phyloP scores from a whole-genome alignment of 2,888 invertebrate genomes.

The Morpho achilles region DNA sequence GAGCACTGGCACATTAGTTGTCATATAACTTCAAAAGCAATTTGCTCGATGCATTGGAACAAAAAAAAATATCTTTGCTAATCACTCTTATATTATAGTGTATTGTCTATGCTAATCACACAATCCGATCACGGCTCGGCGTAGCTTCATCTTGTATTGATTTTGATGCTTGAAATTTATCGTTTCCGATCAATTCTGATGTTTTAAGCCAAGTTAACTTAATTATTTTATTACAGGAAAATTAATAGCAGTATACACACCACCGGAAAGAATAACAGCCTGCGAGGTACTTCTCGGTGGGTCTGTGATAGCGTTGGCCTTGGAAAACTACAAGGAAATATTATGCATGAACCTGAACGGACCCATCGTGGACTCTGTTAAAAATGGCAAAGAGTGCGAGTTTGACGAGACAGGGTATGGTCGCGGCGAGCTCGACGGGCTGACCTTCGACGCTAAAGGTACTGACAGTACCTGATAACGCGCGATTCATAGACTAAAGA shows the following conservation, averaged over 20 bases:
- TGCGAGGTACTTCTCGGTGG: constrained; percentile 89
- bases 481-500: constrained; percentile 11
- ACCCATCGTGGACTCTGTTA: constrained; percentile 54
- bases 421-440: constrained; percentile 47
- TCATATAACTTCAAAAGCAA: too few species aligned
- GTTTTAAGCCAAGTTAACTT: neutral
- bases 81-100: too few species aligned
- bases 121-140: too few species aligned
- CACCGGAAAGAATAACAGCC: constrained; percentile 85
- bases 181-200: neutral
- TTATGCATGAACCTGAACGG: constrained; percentile 81
- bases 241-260: constrained; percentile 88
- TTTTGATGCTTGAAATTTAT: neutral
- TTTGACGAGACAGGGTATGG: constrained; percentile 76
- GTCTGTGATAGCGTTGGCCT: constrained; percentile 82
- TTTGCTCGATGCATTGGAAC: too few species aligned
- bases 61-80: too few species aligned
- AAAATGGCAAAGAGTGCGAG: constrained; percentile 62
- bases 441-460: constrained; percentile 76
- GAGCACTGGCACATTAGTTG: too few species aligned
- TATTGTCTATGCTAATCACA: too few species aligned
- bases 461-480: constrained; percentile 57
- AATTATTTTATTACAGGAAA: constrained; percentile 76
- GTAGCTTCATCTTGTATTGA: neutral
- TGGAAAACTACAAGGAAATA: constrained; percentile 82